A percentile compares a stretch with the other conserved stretches of the same genome.
These are phyloP conservation scores for Crossocerus cetratus DNA, from an alignment of 2,888 invertebrate genomes.

Conservation along the genomic window DNA sequence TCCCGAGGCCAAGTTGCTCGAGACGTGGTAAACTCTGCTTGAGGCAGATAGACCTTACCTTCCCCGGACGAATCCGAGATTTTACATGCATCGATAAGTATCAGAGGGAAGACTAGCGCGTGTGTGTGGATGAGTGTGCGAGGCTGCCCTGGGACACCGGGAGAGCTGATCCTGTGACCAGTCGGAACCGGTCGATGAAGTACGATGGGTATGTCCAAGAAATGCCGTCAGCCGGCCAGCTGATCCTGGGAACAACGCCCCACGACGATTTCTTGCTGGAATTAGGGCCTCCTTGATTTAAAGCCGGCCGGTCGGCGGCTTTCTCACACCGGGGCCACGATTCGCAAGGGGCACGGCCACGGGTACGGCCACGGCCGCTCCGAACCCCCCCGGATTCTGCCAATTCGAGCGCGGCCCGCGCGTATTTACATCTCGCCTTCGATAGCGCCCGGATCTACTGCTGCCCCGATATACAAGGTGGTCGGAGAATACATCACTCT, in stretches of 20 bases:
- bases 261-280: conserved; percentile 72
- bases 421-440: conserved; percentile 50
- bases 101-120: background rate
- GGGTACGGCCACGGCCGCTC: background rate
- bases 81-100: no score
- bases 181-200: conserved; percentile 72
- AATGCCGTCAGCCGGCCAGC: conserved; percentile 74
- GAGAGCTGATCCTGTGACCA: conserved; percentile 51
- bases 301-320: conserved; percentile 68
- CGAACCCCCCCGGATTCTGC: conserved; percentile 47
- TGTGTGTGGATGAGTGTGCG: conserved; percentile 5
- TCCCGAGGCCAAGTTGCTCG: no score
- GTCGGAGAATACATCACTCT: no score
- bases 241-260: conserved; percentile 77
- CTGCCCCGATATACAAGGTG: no score
- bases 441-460: background rate
- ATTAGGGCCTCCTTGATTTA: conserved; percentile 75
- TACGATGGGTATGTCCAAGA: conserved; percentile 72
- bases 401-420: conserved; percentile 49
- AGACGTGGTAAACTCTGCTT: no score
- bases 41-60: no score
- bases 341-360: conserved; percentile 39
- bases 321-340: conserved; percentile 69
- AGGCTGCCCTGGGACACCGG: conserved; percentile 37
- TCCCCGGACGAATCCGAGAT: no score